Evolutionary conservation across 2,113 vertebrate species (phyloP).

Genomic region (Neolamprologus fasciatus): DNA sequence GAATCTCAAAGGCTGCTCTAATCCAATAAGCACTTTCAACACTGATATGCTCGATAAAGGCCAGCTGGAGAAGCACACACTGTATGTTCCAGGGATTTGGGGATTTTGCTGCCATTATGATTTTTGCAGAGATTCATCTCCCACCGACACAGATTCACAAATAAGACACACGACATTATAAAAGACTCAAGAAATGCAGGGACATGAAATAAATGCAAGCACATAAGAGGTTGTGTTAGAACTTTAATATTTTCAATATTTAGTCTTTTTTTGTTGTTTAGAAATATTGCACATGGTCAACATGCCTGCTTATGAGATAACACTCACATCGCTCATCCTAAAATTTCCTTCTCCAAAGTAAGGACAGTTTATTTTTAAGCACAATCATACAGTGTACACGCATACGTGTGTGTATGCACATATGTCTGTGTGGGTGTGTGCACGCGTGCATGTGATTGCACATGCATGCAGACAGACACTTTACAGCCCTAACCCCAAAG

Average conservation of each 20-base stretch:
- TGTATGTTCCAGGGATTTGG: background rate
- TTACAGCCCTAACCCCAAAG: conserved; percentile 48
- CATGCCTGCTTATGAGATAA: conserved; percentile 76
- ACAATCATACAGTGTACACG: conserved; percentile 75
- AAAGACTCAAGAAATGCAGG: background rate
- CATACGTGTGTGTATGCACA: conserved; percentile 65
- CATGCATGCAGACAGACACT: conserved; percentile 56
- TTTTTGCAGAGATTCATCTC: background rate
- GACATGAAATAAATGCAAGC: conserved; percentile 3
- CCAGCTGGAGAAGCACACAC: background rate
- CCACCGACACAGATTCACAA: background rate
- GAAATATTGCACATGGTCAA: conserved; percentile 84
- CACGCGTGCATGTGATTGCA: conserved; percentile 52
- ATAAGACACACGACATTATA: background rate
- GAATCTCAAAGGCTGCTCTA: conserved; percentile 9
- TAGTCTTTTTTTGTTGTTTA: conserved; percentile 67
- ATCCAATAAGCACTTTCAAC: conserved; percentile 10
- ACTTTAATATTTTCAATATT: conserved; percentile 80
- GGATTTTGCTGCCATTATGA: background rate
- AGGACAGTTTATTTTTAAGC: conserved; percentile 74
- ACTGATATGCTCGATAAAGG: background rate
- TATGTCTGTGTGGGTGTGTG: conserved; percentile 62
- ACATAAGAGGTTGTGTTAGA: conserved; percentile 68
- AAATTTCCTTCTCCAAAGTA: conserved; percentile 73
- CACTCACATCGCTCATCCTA: conserved; percentile 70